Evolutionary conservation across 1,140 invertebrate genomes (phyloP).

Genomic region (Meloidogyne hapla): DNA sequence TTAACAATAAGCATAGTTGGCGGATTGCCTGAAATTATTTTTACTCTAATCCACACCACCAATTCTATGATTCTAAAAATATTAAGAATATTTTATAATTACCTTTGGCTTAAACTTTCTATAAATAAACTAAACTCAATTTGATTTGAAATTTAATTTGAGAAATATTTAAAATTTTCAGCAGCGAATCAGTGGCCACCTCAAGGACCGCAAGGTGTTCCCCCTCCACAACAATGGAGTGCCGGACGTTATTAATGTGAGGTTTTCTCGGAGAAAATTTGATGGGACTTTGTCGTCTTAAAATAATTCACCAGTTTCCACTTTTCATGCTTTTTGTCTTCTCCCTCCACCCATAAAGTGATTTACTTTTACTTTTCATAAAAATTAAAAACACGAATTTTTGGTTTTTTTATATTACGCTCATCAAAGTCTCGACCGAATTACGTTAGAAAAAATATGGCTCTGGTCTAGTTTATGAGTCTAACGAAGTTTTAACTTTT

Average conservation of each 20-base stretch:
- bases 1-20: neutral
- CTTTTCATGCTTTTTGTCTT: neutral
- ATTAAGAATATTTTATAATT: no score
- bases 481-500: no score
- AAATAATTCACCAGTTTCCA: neutral
- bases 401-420: no score
- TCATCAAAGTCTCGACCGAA: no score
- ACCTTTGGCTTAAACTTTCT: no score
- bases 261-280: neutral
- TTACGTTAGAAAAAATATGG: no score
- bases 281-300: neutral
- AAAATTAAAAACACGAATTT: neutral
- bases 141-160: neutral
- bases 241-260: slow-evolving; percentile 11
- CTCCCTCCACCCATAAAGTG: neutral
- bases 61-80: no score
- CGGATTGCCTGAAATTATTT: neutral
- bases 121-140: no score
- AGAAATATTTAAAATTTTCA: neutral
- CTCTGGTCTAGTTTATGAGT: no score
- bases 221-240: slow-evolving; percentile 21
- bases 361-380: neutral
- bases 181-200: neutral
- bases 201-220: slow-evolving; percentile 10
- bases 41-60: neutral